Evolutionary conservation across 2,113 vertebrate species (phyloP).

Genomic region (Raja brachyura): DNA sequence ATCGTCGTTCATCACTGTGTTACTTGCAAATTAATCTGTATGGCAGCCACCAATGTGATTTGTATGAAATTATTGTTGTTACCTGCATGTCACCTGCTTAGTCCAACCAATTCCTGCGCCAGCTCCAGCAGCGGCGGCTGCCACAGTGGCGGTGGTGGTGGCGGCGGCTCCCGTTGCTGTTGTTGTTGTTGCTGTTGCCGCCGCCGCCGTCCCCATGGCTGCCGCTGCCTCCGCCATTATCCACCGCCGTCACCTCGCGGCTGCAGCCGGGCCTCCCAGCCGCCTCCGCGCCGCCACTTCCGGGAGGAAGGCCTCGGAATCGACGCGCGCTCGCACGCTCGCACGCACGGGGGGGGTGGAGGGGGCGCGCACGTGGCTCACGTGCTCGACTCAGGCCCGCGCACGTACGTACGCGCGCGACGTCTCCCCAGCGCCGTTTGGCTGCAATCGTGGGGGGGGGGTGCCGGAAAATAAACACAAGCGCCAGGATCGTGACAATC

Average conservation of each 20-base stretch:
- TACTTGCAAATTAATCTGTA: not conserved
- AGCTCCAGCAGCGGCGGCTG: constrained; percentile 45
- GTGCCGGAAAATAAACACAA: not conserved
- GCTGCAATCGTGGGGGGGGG: not conserved
- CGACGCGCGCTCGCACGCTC: no score
- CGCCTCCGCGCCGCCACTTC: constrained; percentile 59
- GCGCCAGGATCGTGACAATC: not conserved
- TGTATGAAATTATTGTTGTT: constrained; percentile 23
- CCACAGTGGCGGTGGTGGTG: no score
- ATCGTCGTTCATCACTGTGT: not conserved
- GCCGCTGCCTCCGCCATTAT: constrained; percentile 67
- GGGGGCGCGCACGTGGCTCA: no score
- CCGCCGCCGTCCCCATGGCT: constrained; percentile 51
- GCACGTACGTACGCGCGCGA: no score
- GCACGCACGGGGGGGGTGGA: no score
- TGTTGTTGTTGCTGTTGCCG: constrained; percentile 40
- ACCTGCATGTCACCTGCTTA: constrained; percentile 65
- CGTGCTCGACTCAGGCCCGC: no score
- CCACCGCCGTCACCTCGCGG: constrained; percentile 48
- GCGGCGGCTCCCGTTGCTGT: not conserved
- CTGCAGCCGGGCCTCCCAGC: constrained; percentile 41
- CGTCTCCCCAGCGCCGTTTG: no score
- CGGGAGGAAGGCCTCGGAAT: constrained; percentile 42
- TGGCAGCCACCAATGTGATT: not conserved
- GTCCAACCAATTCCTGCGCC: constrained; percentile 56